Evolutionary conservation across 1,140 invertebrate genomes (phyloP), one percentile per base, ranked within the genome.

Genomic region (Apis florea): DNA sequence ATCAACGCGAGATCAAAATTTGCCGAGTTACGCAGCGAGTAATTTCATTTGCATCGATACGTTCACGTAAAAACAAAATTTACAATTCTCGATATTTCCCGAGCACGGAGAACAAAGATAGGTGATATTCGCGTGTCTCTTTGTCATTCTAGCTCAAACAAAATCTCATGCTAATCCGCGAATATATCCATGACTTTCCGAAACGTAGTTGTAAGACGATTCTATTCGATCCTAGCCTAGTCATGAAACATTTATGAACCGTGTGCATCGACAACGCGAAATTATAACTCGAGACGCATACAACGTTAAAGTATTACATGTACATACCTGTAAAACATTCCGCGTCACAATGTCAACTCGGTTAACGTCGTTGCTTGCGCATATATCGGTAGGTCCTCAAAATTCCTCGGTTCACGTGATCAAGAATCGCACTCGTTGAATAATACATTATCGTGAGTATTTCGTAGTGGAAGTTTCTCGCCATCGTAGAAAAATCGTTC

Each of bases 171-270:
- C 40, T 74, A 56, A 67, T 53, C 13, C 31, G 56, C 53, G 47
- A 67, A 47, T 19, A 40, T 40, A 11, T 58, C 19, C 40, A 24
- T 26, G 47, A 59, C 26, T 75, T 40, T 75, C 26, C 63, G 64
- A 75, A 75, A 75, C 63, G 56, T 51, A 47, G 49, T 70, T 31
- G 69, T 69, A n/a, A 53, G 71, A 68, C 70, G 72, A 74, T 68
- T 74, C 79, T 81, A 81, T 81, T 58, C 53, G 40, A 67, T 75
- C 15, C 59, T 56, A 63, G n/a, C 47, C n/a, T n/a, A n/a, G 56
- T 21, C 76, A 81, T 81, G 79, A 81, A 81, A 75, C 63, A 81
- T 81, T 56, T 75, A 81, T 81, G 79, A 81, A 59, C 53, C 71
- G 31, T 5, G 71, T 19, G 63, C n/a, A 68, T 68, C 72, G 79